Percentiles rank a stretch among this genome's conserved stretches.
These are phyloP conservation scores for Acromyrmex heyeri DNA, from an alignment of 1,140 invertebrate species.

Conservation along the genomic window DNA sequence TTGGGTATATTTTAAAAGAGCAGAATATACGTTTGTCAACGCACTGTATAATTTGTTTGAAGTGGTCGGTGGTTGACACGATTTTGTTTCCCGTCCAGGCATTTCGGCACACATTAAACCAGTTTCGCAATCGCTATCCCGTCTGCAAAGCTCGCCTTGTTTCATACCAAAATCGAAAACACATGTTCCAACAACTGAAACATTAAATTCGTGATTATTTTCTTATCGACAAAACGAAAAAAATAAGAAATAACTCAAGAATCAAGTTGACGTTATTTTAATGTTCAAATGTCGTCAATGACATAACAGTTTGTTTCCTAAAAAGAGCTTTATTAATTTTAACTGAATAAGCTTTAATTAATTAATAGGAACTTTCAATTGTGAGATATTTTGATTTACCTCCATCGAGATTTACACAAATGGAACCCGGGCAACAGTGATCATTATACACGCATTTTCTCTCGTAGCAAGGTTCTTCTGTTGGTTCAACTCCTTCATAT, in stretches of 20 bases:
- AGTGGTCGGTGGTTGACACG: slow-evolving; percentile 92
- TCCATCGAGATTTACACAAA: slow-evolving; percentile 92
- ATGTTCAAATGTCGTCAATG: too few species aligned
- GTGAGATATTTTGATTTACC: slow-evolving; percentile 84
- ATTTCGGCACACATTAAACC: slow-evolving; percentile 90
- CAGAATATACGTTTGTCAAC: slow-evolving; percentile 76
- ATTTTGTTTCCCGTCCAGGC: slow-evolving; percentile 89
- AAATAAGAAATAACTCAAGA: background rate
- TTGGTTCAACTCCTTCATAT: slow-evolving; percentile 77
- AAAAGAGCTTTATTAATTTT: background rate
- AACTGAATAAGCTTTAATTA: background rate
- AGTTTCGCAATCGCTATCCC: slow-evolving; percentile 92
- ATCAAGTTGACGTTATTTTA: too few species aligned
- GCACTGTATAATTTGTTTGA: slow-evolving; percentile 92
- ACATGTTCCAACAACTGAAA: slow-evolving; percentile 90
- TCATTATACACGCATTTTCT: slow-evolving; percentile 91
- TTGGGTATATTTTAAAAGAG: background rate
- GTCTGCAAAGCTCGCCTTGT: slow-evolving; percentile 91
- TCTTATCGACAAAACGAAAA: background rate
- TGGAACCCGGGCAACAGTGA: slow-evolving; percentile 91
- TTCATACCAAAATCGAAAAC: slow-evolving; percentile 90
- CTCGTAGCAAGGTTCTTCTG: slow-evolving; percentile 89
- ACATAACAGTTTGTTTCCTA: too few species aligned
- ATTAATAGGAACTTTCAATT: slow-evolving; percentile 14
- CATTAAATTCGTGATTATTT: background rate